Conservation (phyloP, 2,888 invertebrate genomes). For the Arctia plantaginis region DNA sequence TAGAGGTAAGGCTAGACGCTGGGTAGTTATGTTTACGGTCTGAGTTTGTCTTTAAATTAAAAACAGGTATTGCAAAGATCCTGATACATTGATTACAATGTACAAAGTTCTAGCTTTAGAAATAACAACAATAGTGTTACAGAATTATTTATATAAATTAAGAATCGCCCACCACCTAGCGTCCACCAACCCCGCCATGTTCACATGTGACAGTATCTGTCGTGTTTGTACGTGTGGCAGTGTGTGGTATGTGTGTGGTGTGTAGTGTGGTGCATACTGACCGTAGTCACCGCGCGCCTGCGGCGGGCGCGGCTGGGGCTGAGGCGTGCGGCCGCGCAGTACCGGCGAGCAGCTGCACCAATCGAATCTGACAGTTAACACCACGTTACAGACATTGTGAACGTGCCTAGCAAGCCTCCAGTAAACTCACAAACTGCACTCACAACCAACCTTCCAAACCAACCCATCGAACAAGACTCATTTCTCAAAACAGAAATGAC, state of each 20-base stretch:
- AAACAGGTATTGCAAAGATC: background rate
- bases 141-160: background rate
- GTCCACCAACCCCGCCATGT: constrained; percentile 29
- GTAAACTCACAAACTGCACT: constrained; percentile 49
- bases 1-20: constrained; percentile 35
- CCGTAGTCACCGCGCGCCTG: constrained; percentile 96
- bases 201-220: constrained; percentile 16
- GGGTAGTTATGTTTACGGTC: constrained; percentile 18
- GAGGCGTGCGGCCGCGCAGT: constrained; percentile 88
- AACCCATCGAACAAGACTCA: background rate
- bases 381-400: constrained; percentile 63
- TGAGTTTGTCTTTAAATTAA: background rate
- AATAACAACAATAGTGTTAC: background rate
- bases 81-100: background rate
- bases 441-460: constrained; percentile 12
- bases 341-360: constrained; percentile 90
- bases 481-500: background rate
- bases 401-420: constrained; percentile 46
- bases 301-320: constrained; percentile 81
- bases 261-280: constrained; percentile 85
- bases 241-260: constrained; percentile 27
- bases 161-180: constrained; percentile 31
- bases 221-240: constrained; percentile 28
- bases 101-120: background rate
- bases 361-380: constrained; percentile 83